Conservation (phyloP, 2,888 invertebrate species). For the Sphaeridia pumilis region DNA sequence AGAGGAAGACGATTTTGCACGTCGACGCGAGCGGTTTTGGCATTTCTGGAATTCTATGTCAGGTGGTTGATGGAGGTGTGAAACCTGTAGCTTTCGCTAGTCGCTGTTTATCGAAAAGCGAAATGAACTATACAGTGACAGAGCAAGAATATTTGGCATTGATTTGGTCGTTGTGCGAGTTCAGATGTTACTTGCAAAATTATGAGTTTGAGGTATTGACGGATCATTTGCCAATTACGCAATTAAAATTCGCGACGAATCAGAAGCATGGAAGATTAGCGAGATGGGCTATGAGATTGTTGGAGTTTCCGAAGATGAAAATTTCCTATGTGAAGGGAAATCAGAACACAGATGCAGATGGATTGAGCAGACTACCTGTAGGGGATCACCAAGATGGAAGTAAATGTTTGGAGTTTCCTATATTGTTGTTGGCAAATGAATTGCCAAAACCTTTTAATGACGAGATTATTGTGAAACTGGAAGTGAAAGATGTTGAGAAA, state of each 20-base stretch:
- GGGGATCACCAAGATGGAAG: background rate
- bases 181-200: background rate
- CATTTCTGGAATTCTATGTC: slow-evolving; percentile 6
- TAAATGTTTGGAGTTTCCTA: background rate
- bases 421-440: background rate
- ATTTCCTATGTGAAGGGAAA: background rate
- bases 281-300: background rate
- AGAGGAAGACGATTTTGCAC: background rate
- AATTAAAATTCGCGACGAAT: background rate
- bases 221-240: background rate
- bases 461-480: background rate
- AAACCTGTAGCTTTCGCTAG: background rate
- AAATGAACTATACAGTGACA: background rate
- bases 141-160: background rate
- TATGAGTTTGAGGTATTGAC: background rate
- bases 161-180: background rate
- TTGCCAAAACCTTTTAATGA: background rate
- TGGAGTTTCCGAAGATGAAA: background rate
- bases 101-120: background rate
- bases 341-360: background rate
- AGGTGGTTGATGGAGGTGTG: background rate
- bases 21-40: slow-evolving; percentile 8
- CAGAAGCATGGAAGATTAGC: background rate
- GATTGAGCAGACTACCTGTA: background rate
- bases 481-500: background rate